These are phyloP conservation scores for Anser brachyrhynchus DNA, from an alignment of 2,113 vertebrate genomes.

Conservation along the genomic window DNA sequence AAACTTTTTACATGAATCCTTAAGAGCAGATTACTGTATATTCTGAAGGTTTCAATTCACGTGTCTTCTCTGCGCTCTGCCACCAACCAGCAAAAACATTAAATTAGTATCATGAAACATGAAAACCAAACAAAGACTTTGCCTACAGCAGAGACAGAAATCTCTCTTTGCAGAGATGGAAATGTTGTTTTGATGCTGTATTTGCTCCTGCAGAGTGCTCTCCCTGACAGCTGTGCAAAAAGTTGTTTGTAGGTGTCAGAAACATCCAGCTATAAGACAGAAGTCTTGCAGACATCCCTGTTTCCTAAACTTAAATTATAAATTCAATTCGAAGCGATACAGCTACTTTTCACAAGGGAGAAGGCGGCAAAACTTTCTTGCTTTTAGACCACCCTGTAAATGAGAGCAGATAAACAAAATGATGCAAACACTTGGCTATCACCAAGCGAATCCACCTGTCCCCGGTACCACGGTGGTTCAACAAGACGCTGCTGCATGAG, in stretches of 20 bases:
- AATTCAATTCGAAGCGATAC: not conserved
- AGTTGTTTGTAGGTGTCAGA: not conserved
- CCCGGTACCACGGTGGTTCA: not conserved
- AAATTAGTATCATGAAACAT: not conserved
- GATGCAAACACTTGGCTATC: not conserved
- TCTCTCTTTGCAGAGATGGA: not conserved
- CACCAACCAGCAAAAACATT: conserved; percentile 30
- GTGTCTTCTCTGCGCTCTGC: not conserved
- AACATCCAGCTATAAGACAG: not conserved
- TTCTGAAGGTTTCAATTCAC: not conserved
- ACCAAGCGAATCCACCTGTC: not conserved
- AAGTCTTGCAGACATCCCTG: not conserved
- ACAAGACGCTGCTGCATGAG: not conserved
- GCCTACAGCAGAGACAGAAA: not conserved
- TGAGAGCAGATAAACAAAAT: not conserved
- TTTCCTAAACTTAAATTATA: not conserved
- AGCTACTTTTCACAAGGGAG: not conserved
- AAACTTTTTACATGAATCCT: conserved; percentile 2
- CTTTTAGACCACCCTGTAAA: not conserved
- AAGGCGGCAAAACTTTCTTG: not conserved
- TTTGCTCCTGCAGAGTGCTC: not conserved
- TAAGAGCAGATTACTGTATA: not conserved
- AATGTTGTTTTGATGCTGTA: not conserved
- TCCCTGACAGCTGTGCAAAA: not conserved
- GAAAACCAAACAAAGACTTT: not conserved